phyloP scores from a whole-genome alignment of 37 sponge, comb jelly and placozoan genomes.

The Corticium candelabrum region DNA sequence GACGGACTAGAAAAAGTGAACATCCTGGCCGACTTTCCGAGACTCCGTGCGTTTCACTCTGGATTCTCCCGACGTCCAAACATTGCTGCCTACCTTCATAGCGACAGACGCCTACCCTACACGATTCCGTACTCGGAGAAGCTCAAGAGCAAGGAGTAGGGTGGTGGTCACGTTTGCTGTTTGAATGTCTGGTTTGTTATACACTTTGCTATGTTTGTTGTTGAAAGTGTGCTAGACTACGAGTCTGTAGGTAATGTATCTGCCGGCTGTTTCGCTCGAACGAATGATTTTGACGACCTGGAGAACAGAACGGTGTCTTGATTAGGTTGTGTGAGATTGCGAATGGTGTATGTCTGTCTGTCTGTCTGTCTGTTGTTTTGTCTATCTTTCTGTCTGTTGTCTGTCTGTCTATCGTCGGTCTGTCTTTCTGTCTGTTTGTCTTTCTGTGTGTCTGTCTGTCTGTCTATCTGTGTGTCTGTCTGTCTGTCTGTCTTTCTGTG shows the following conservation, averaged over 20 bases:
- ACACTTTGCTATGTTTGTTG: neutral
- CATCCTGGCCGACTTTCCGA: slow-evolving; percentile 7
- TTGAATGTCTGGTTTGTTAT: neutral
- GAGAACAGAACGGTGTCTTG: neutral
- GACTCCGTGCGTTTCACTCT: neutral
- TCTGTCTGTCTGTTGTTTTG: too few relatives aligned
- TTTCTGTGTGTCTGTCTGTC: too few relatives aligned
- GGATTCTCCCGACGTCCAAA: neutral
- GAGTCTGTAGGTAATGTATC: slow-evolving; percentile 97
- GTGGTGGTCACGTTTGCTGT: neutral
- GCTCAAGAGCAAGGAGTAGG: too few relatives aligned
- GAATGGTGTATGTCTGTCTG: too few relatives aligned
- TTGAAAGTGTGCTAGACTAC: slow-evolving; percentile 52
- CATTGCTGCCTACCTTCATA: slow-evolving; percentile 3
- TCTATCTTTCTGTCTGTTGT: too few relatives aligned
- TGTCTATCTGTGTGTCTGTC: too few relatives aligned
- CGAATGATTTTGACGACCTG: slow-evolving; percentile 85
- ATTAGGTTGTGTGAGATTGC: neutral
- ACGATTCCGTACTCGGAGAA: neutral
- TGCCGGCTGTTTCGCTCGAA: slow-evolving; percentile 93
- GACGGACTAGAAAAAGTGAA: neutral
- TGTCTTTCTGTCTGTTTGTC: too few relatives aligned
- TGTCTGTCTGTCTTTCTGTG: too few relatives aligned
- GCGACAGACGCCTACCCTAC: neutral
- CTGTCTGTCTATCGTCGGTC: too few relatives aligned